A percentile compares a stretch with the other conserved stretches of the same genome.
Evolutionary conservation across 2,888 invertebrate genomes (phyloP).

Genomic region (Eurytoma californica): DNA sequence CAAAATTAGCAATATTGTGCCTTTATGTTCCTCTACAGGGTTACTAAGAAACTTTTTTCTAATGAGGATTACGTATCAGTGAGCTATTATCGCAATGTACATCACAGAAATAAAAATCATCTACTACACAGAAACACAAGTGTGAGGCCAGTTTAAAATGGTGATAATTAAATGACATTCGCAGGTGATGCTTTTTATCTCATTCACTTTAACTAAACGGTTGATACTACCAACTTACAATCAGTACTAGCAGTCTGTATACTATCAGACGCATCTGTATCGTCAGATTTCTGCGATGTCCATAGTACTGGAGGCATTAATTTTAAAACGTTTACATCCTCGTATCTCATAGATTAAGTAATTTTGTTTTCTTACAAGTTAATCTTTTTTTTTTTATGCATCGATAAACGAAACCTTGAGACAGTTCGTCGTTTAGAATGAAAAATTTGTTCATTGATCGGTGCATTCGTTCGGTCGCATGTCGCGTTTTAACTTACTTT

Average conservation of each 20-base stretch:
- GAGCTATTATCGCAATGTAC: no score
- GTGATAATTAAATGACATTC: conserved; percentile 14
- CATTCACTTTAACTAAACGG: conserved; percentile 14
- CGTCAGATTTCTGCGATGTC: conserved; percentile 73
- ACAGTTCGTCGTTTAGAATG: not conserved
- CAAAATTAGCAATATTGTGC: no score
- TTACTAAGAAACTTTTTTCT: no score
- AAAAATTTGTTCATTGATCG: not conserved
- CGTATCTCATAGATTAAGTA: not conserved
- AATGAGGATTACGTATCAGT: not conserved
- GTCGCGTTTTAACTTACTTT: conserved; percentile 65
- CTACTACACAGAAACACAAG: conserved; percentile 22
- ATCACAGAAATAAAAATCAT: conserved; percentile 3
- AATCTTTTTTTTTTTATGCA: not conserved
- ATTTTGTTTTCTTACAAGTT: not conserved
- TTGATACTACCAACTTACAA: conserved; percentile 67
- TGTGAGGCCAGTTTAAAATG: not conserved
- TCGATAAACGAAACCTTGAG: conserved; percentile 1
- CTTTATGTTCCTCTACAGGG: no score
- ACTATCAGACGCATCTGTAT: conserved; percentile 74
- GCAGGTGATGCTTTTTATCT: conserved; percentile 7
- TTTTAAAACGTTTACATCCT: conserved; percentile 58
- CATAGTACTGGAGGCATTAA: conserved; percentile 73
- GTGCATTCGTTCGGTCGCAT: not conserved
- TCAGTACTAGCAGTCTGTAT: conserved; percentile 72